Conservation (phyloP, 2,113 vertebrate genomes). For the Cyprinodon brontotheroides region DNA sequence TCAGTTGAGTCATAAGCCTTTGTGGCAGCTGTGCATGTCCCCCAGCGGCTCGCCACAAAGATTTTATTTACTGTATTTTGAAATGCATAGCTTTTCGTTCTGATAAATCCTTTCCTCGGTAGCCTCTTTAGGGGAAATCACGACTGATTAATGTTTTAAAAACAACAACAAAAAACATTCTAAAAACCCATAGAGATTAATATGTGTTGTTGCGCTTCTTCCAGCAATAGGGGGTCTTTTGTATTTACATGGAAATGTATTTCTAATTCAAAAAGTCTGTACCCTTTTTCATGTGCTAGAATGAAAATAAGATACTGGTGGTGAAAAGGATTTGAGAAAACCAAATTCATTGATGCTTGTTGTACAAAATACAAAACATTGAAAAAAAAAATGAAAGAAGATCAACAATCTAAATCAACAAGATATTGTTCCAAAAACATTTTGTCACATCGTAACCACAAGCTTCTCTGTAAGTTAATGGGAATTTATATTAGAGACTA, state of each 20-base stretch:
- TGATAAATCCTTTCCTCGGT: conserved; percentile 64
- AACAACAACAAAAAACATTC: conserved; percentile 14
- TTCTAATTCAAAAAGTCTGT: conserved; percentile 42
- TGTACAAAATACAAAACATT: conserved; percentile 37
- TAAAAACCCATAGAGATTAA: neutral
- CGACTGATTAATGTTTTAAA: conserved; percentile 60
- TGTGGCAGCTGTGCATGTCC: conserved; percentile 50
- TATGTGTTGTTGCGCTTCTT: too few species aligned
- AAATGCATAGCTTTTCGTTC: conserved; percentile 83
- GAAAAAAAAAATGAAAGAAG: conserved; percentile 32
- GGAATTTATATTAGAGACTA: neutral
- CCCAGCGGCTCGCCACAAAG: conserved; percentile 50
- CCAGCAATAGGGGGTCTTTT: conserved; percentile 30
- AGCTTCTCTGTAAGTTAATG: neutral
- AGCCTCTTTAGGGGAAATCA: conserved; percentile 73
- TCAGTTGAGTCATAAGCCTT: conserved; percentile 65
- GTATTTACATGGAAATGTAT: conserved; percentile 38
- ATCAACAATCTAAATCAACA: conserved; percentile 44
- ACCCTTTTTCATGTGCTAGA: conserved; percentile 29
- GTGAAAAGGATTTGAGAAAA: conserved; percentile 44
- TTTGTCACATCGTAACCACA: neutral
- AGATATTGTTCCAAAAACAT: conserved; percentile 9
- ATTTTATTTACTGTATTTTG: conserved; percentile 75
- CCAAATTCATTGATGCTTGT: conserved; percentile 11
- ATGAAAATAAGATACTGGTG: conserved; percentile 26